Evolutionary conservation across 2,113 vertebrate genomes (phyloP), one percentile per base, ranked within the genome.

Genomic region (Tor tambroides): DNA sequence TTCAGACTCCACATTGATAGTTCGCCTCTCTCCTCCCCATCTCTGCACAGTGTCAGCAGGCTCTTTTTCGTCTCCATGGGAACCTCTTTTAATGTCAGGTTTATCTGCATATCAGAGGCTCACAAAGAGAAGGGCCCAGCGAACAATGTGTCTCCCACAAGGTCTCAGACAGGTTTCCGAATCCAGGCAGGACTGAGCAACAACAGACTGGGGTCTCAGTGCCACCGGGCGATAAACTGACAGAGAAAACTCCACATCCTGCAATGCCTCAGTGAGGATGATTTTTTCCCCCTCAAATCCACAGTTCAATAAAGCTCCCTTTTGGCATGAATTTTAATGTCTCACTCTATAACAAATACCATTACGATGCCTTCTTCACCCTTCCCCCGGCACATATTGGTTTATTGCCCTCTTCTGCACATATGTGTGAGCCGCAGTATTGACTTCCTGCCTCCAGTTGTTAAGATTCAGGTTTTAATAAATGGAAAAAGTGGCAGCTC

Each of bases 41-140:
- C 93, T 91, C 92, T 91, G 72, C 85, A 92, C 91, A 90, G 92
- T 91, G 88, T 93, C 92, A 90, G 69, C 84, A 86, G 89, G 91
- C 91, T 91, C 91, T 88, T 92, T 91, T 92, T 59, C 78, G 93
- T 95, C 93, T 95, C 95, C 93, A 95, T 96, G 94, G 95, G 93
- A 95, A 95, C 94, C 91, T 87, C 91, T 92, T 93, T 94, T 94
- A 94, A 94, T 94, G 93, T 93, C 93, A 93, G 91, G 92, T 91
- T 92, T 92, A 95, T 94, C 94, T 94, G 92, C 94, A 94, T 95
- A 93, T 95, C 93, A 92, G 93, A 92, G 92, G 90, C 79, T 87
- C 87, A 93, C 92, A 94, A 93, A 94, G 94, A 89, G 74, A 85
- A 61, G 81, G 67, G 41, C 59, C 78, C 51, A 5, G 74, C 6